Evolutionary conservation across 2,113 vertebrate genomes (phyloP).

Genomic region (Halcyon senegalensis): DNA sequence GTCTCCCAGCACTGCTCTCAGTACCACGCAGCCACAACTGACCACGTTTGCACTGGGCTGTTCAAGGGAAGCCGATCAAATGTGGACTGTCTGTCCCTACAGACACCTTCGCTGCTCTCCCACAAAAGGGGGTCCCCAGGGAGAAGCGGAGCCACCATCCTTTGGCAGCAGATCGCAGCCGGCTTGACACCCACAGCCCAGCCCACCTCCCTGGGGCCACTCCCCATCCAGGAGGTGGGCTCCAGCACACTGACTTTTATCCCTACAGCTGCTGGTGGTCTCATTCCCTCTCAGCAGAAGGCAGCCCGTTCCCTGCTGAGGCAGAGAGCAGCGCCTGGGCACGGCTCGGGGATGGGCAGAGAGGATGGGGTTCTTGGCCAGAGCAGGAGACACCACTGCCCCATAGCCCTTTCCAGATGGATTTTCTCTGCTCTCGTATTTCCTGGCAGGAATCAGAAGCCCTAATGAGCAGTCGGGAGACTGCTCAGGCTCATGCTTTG

Average conservation of each 20-base stretch:
- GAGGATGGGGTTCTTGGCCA: fast-evolving
- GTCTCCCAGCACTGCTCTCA: no score
- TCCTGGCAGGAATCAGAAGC: background rate
- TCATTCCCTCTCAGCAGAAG: fast-evolving
- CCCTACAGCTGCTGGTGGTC: background rate
- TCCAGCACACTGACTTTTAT: background rate
- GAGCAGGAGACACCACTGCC: fast-evolving
- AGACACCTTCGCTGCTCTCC: background rate
- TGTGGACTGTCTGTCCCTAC: background rate
- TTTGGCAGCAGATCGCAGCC: background rate
- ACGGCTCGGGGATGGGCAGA: fast-evolving
- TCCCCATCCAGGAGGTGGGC: fast-evolving
- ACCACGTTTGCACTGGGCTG: fast-evolving
- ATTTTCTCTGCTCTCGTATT: background rate
- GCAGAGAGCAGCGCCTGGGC: fast-evolving
- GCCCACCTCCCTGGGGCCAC: background rate
- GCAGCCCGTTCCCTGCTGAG: background rate
- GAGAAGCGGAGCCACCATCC: background rate
- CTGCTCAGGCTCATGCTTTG: background rate
- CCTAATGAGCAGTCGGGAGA: background rate
- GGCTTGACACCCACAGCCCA: background rate
- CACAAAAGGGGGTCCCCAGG: no score
- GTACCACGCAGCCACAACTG: fast-evolving
- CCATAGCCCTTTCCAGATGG: background rate
- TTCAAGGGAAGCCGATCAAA: background rate